Percentiles rank a stretch among this genome's conserved stretches.
Conservation (phyloP, 2,113 vertebrate species). For the Corythoichthys haematopterus region DNA sequence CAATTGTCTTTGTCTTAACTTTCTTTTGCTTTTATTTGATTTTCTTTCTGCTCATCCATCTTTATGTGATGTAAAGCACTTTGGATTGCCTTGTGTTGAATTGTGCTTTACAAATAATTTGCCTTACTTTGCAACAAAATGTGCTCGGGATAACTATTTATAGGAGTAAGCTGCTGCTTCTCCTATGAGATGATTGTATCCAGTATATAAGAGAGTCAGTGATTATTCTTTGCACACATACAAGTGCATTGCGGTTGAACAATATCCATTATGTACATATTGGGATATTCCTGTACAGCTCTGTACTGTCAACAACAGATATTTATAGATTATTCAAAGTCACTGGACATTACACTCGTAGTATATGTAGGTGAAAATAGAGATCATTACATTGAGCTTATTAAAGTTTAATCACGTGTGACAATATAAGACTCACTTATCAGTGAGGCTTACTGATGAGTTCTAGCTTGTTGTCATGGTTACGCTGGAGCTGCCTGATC, state of each 20-base stretch:
- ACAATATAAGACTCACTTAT: slow-evolving; percentile 10
- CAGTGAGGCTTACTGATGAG: slow-evolving; percentile 33
- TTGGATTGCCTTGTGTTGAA: too few relatives aligned
- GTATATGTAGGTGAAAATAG: neutral
- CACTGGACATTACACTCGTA: neutral
- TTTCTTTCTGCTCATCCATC: too few relatives aligned
- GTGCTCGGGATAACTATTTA: too few relatives aligned
- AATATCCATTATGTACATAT: slow-evolving; percentile 38
- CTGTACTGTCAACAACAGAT: neutral
- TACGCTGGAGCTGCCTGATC: slow-evolving; percentile 55
- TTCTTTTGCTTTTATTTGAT: too few relatives aligned
- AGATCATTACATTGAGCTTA: neutral
- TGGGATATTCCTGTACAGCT: neutral
- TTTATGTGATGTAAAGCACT: too few relatives aligned
- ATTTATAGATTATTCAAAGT: neutral
- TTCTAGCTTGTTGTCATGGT: slow-evolving; percentile 65
- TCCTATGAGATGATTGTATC: slow-evolving; percentile 21
- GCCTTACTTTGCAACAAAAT: too few relatives aligned
- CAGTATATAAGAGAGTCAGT: slow-evolving; percentile 13
- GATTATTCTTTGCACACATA: slow-evolving; percentile 38
- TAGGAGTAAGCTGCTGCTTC: neutral
- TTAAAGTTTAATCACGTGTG: slow-evolving; percentile 13
- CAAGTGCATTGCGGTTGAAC: slow-evolving; percentile 27
- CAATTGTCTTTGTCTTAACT: too few relatives aligned
- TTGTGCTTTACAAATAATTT: too few relatives aligned